Evolutionary conservation across 2,113 vertebrate genomes (phyloP), one percentile per base, ranked within the genome.

Genomic region (Isichthys henryi): DNA sequence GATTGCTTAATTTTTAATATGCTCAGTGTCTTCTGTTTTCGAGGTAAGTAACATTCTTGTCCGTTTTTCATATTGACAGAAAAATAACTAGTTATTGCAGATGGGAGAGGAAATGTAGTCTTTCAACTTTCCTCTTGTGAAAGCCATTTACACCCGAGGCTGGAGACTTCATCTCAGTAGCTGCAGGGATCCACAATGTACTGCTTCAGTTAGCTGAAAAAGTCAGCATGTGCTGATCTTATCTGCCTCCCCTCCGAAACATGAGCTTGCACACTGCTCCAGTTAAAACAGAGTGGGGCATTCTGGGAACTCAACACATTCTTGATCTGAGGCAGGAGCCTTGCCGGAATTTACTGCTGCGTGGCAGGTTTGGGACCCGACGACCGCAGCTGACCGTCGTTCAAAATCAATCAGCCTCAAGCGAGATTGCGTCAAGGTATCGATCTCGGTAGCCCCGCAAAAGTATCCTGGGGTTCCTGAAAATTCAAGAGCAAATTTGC

Each of bases 241-340:
- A 89, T 89, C 89, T 52, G 50, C 49, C 56, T 10, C 89, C 27
- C 56, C 50, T 87, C 43, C 45, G 83, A 89, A 89, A 89, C 46
- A 39, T 74, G 84, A 89, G 83, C 89, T 74, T 74, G 53, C n/a
- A 86, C 85, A 87, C 50, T 53, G 50, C 50, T 87, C 50, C 85
- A 87, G 49, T 87, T 86, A 46, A 86, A 89, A 70, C 89, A 86
- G 45, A 7, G 56, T 27, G 15, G 48, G 58, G n/a, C 52, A 86
- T 89, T 49, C 43, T 86, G 58, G 89, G 56, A 66, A 82, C 27
- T 89, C 70, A 35, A 77, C 66, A 80, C 70, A 80, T 74, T 80
- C 88, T 46, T 88, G 62, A 27, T 74, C 45, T 17, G 49, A 52
- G 74, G 50, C 70, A 52, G 66, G 66, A 88, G 66, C 6, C n/a